Percentiles rank a stretch among this genome's conserved stretches.
These are phyloP conservation scores for Drosophila pallidifrons DNA, from an alignment of 1,140 invertebrate species.

Conservation along the genomic window DNA sequence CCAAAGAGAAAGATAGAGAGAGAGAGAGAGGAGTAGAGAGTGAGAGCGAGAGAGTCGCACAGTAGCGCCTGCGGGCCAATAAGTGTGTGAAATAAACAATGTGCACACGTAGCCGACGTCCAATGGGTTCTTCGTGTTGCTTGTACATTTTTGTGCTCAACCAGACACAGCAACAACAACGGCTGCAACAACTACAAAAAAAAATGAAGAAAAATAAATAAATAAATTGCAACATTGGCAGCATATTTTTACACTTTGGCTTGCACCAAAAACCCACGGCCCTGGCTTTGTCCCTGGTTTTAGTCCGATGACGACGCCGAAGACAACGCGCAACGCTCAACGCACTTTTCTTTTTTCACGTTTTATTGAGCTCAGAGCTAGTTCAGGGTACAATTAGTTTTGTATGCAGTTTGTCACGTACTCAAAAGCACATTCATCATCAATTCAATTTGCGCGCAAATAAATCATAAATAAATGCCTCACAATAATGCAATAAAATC, in stretches of 20 bases:
- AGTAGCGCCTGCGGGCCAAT: constrained; percentile 80
- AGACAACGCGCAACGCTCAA: constrained; percentile 56
- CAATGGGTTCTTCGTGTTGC: constrained; percentile 54
- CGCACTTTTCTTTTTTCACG: constrained; percentile 52
- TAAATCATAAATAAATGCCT: constrained; percentile 6
- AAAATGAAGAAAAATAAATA: constrained; percentile 77
- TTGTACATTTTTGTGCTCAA: constrained; percentile 76
- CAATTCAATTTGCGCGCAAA: constrained; percentile 11
- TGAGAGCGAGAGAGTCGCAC: constrained; percentile 30
- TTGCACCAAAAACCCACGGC: constrained; percentile 75
- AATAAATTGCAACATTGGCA: constrained; percentile 83
- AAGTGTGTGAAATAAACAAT: constrained; percentile 83
- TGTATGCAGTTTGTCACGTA: constrained; percentile 62
- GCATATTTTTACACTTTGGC: constrained; percentile 80
- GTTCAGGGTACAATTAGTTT: constrained; percentile 58
- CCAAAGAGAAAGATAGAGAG: constrained; percentile 12
- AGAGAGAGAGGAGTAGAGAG: constrained; percentile 16
- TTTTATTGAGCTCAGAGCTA: constrained; percentile 40
- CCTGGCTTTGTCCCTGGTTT: constrained; percentile 48
- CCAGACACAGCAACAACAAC: constrained; percentile 53
- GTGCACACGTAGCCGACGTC: constrained; percentile 66
- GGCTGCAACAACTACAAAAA: constrained; percentile 45
- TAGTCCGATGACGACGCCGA: constrained; percentile 16
- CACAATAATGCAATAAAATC: background rate
- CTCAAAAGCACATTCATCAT: background rate